Evolutionary conservation across 2,888 invertebrate species (phyloP).

Genomic region (Chelonus formosanus): DNA sequence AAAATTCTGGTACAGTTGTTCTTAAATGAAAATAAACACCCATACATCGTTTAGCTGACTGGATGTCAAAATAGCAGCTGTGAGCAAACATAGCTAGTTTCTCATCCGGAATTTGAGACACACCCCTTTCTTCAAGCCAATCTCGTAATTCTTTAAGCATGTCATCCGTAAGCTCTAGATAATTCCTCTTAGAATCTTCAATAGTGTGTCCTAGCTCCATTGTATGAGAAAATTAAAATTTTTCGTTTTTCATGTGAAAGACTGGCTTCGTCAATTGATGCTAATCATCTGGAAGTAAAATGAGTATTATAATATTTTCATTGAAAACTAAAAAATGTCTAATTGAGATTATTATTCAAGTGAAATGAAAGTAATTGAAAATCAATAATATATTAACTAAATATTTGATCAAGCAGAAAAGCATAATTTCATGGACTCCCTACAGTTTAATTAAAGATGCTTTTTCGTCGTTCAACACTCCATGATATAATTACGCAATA

Average conservation of each 20-base stretch:
- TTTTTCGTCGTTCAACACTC: no score
- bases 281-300: no score
- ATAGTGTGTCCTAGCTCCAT: constrained; percentile 55
- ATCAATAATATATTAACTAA: no score
- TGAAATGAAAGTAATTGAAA: no score
- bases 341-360: no score
- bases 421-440: no score
- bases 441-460: no score
- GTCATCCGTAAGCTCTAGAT: constrained; percentile 50
- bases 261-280: not conserved
- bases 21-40: constrained; percentile 71
- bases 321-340: no score
- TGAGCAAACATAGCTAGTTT: constrained; percentile 74
- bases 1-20: constrained; percentile 72
- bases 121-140: constrained; percentile 47
- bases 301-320: no score
- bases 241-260: not conserved
- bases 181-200: constrained; percentile 45
- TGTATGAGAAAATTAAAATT: not conserved
- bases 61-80: constrained; percentile 72
- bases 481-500: no score
- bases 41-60: constrained; percentile 72
- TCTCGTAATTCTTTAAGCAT: constrained; percentile 46
- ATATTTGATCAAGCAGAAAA: no score
- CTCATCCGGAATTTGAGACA: constrained; percentile 66